Evolutionary conservation across 2,113 vertebrate genomes (phyloP), one percentile per base, ranked within the genome.

Genomic region (Percina caprodes): DNA sequence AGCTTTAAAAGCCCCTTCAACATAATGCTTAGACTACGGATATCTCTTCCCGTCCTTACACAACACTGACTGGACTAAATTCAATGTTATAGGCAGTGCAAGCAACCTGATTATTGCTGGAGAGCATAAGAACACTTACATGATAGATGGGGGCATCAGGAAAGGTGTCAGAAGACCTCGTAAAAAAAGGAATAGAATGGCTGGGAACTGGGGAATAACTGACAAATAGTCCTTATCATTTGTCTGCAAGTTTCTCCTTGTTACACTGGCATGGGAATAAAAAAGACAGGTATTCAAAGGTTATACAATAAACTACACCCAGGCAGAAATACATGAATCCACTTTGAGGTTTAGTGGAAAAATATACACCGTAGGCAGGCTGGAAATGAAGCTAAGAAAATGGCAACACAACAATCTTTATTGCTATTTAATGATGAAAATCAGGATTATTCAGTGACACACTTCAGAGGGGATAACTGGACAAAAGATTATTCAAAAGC

Each of bases 31-130:
- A 83, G 74, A 61, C 67, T 48, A 35, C 59, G 39, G 73, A 87
- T 87, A 79, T 67, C 68, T 45, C 55, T 10, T 33, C 68, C 51
- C 21, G 84, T 84, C 92, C 93, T 91, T 90, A 83, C 46, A 21
- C 46, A 87, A 93, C 93, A 90, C 89, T 90, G 90, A 91, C 80
- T 39, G 49, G 62, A 76, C 93, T 92, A 94, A 71, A 94, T 30
- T 30, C 30, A 30, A 30, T 30, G 30, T 30, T 94, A 91, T 91
- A 93, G 92, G 49, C 55, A 26, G 74, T 60, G 56, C 67, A 55
- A 45, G 80, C 80, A 86, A 76, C 87, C 76, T 85, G 84, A 87
- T 92, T 84, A 89, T 87, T 86, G 81, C 88, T 65, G 69, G 72
- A 61, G 74, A 88, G 77, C 76, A 59, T 55, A 78, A 84, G 77